Conservation (phyloP, 2,113 vertebrate genomes). For the Chrysemys picta region DNA sequence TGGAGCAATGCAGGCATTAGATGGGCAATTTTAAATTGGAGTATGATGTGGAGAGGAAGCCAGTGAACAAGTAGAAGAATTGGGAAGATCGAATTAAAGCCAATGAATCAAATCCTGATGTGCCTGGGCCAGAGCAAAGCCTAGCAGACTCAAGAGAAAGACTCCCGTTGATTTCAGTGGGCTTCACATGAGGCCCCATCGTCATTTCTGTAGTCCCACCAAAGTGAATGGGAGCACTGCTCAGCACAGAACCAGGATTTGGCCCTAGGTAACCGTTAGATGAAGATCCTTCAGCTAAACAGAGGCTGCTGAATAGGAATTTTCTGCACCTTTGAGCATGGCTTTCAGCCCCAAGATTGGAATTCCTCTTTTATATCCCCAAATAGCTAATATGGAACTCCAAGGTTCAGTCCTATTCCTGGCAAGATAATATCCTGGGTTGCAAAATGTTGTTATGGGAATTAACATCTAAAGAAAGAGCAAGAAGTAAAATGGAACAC, state of each 20-base stretch:
- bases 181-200: not conserved
- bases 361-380: not conserved
- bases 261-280: not conserved
- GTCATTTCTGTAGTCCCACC: no score
- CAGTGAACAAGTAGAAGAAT: not conserved
- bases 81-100: not conserved
- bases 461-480: rapidly evolving
- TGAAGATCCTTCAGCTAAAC: not conserved
- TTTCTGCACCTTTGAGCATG: not conserved
- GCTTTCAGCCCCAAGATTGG: not conserved
- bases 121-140: not conserved
- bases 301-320: not conserved
- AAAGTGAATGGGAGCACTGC: not conserved
- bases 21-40: not conserved
- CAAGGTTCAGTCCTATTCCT: not conserved
- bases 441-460: rapidly evolving
- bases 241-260: not conserved
- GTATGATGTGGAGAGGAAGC: not conserved
- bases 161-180: not conserved
- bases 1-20: not conserved
- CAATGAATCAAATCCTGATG: rapidly evolving
- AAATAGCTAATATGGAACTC: not conserved
- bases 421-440: not conserved
- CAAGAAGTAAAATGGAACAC: not conserved
- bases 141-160: not conserved